phyloP scores from a whole-genome alignment of 2,797 vertebrate species.

The Enteromius viviparus region DNA sequence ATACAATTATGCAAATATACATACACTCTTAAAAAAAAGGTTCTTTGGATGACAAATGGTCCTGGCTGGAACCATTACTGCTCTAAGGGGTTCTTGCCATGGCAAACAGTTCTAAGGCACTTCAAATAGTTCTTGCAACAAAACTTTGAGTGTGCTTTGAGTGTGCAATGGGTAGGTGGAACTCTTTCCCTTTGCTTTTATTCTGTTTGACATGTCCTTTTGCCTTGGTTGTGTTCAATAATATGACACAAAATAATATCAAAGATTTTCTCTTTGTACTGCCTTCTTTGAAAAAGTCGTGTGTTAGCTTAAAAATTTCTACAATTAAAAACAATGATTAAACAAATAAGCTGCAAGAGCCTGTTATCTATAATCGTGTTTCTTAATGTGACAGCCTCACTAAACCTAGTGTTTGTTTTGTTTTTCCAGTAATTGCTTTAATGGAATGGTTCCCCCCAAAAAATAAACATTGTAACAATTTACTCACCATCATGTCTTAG shows the following conservation, averaged over 20 bases:
- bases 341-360: neutral
- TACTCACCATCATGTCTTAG: no score
- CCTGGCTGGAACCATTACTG: neutral
- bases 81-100: neutral
- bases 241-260: neutral
- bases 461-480: neutral
- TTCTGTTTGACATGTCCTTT: neutral
- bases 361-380: neutral
- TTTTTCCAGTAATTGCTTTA: neutral
- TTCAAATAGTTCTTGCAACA: neutral
- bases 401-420: neutral
- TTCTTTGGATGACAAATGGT: slow-evolving; percentile 9
- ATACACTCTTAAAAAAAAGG: slow-evolving; percentile 1
- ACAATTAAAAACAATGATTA: neutral
- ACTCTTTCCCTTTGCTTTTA: neutral
- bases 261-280: neutral
- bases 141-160: no score
- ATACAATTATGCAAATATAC: slow-evolving; percentile 31
- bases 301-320: neutral
- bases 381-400: neutral
- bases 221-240: neutral
- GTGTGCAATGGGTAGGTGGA: neutral
- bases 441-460: neutral
- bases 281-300: neutral
- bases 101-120: neutral